These are phyloP conservation scores for Drosophila tsacasi DNA, from an alignment of 1,140 invertebrate species.

Conservation along the genomic window DNA sequence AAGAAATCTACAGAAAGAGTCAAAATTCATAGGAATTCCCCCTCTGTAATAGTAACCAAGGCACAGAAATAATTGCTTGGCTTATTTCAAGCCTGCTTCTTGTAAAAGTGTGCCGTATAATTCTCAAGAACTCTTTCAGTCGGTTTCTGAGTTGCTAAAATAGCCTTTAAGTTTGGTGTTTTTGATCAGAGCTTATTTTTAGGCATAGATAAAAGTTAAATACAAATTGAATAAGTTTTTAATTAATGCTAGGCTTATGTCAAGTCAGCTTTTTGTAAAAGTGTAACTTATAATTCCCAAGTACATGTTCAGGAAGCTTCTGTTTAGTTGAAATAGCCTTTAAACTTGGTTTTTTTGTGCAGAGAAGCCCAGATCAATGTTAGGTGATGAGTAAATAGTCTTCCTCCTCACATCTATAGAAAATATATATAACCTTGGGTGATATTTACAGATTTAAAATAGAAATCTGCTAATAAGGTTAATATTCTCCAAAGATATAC, in stretches of 20 bases:
- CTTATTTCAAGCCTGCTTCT: not conserved
- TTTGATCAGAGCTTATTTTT: not conserved
- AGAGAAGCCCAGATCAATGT: not conserved
- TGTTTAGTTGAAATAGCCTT: no score
- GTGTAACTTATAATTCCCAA: not conserved
- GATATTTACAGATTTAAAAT: not conserved
- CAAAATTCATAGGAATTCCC: no score
- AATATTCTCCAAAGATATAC: not conserved
- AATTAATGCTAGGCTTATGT: no score
- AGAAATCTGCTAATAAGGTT: fast-evolving
- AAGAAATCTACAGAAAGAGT: not conserved
- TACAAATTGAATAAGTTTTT: not conserved
- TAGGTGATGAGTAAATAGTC: not conserved
- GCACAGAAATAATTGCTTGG: not conserved
- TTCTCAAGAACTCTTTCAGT: not conserved
- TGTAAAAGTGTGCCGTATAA: not conserved
- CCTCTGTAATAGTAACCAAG: not conserved
- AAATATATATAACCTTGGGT: no score
- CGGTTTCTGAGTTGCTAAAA: not conserved
- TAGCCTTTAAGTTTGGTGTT: not conserved
- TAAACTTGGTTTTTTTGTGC: no score
- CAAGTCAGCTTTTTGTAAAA: no score
- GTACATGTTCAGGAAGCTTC: not conserved
- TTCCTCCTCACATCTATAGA: not conserved
- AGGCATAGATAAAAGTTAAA: not conserved